These are phyloP conservation scores for Lichenostomus cassidix DNA, from an alignment of 2,113 vertebrate species.

Conservation along the genomic window DNA sequence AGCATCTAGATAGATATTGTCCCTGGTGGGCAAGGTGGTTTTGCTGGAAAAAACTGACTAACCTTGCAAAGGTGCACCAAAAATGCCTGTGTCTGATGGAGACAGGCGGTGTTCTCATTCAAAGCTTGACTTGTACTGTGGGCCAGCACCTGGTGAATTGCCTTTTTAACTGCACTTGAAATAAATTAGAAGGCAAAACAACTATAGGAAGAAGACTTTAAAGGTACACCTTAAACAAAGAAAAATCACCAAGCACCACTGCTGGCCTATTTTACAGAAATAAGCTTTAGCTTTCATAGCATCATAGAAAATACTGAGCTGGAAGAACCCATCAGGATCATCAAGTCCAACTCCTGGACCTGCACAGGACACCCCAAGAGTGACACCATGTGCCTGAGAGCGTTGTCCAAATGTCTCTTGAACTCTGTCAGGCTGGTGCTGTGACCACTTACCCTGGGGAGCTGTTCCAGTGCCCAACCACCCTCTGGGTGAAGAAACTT, in stretches of 20 bases:
- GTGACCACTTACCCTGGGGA: background rate
- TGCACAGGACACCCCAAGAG: background rate
- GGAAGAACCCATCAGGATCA: background rate
- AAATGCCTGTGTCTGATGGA: background rate
- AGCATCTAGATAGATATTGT: background rate
- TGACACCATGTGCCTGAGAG: background rate
- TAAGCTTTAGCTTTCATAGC: background rate
- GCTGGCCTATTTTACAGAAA: background rate
- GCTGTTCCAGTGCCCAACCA: fast-evolving
- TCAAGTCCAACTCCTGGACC: background rate
- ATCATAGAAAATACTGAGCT: background rate
- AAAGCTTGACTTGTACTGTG: background rate
- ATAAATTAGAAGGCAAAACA: background rate
- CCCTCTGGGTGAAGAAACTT: fast-evolving
- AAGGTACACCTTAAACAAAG: background rate
- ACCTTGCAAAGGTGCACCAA: background rate
- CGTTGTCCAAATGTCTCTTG: background rate
- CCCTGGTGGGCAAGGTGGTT: background rate
- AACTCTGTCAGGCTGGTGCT: background rate
- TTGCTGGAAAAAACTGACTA: background rate
- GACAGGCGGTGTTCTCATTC: background rate
- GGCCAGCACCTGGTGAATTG: background rate
- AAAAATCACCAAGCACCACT: background rate
- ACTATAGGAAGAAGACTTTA: background rate
- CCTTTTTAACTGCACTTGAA: background rate